Evolutionary conservation across 2,797 vertebrate species (phyloP).

Genomic region (Sebastes trivittatus): DNA sequence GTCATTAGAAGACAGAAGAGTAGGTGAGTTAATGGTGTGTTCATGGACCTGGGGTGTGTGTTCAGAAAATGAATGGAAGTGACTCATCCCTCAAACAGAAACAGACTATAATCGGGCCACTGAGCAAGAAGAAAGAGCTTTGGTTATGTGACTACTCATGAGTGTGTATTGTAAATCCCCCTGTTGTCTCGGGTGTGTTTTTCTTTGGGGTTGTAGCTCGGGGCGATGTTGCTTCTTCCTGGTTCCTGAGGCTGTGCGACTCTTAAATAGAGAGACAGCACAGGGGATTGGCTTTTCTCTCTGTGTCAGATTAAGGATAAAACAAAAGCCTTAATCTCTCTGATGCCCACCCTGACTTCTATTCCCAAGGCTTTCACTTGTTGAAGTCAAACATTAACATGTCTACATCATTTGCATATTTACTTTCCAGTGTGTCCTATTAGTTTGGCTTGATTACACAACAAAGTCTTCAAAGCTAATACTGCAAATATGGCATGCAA

Average conservation of each 20-base stretch:
- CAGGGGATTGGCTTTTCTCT: conserved; percentile 27
- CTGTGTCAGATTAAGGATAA: conserved; percentile 43
- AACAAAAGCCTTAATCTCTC: conserved; percentile 49
- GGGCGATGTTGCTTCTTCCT: conserved; percentile 46
- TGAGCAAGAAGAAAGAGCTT: conserved; percentile 74
- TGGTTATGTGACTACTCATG: conserved; percentile 53
- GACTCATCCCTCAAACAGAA: conserved; percentile 71
- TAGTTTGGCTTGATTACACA: conserved; percentile 31
- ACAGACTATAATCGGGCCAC: conserved; percentile 69
- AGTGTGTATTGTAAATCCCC: conserved; percentile 62
- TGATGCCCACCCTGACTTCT: conserved; percentile 3
- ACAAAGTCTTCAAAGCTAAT: conserved; percentile 42
- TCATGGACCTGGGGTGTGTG: conserved; percentile 49
- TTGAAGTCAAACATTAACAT: conserved; percentile 20
- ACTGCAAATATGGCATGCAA: conserved; percentile 48
- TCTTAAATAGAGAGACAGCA: conserved; percentile 18
- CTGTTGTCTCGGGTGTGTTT: conserved; percentile 51
- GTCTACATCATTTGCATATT: conserved; percentile 19
- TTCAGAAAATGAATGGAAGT: conserved; percentile 56
- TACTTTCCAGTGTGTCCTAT: conserved; percentile 1
- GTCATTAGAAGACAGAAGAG: conserved; percentile 50
- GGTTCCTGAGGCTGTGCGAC: conserved; percentile 11
- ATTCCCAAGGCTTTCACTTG: conserved; percentile 32
- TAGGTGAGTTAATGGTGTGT: conserved; percentile 63
- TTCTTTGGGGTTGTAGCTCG: conserved; percentile 48